Evolutionary conservation across 2,113 vertebrate species (phyloP).

Genomic region (Erinaceus europaeus): DNA sequence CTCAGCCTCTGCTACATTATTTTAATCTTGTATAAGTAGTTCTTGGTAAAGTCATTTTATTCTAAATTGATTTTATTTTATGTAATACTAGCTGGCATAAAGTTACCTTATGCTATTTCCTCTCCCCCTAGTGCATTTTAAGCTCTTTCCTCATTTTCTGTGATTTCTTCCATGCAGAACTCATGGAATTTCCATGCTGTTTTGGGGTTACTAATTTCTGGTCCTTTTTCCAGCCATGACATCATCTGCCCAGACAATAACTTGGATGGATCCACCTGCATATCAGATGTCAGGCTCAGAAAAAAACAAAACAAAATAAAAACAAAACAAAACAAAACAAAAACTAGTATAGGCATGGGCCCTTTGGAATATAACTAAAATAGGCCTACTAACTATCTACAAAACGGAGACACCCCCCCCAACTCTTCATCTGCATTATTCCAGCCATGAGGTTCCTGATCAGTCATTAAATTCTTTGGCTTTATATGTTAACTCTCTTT

Average conservation of each 20-base stretch:
- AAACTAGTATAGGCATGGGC: too few relatives aligned
- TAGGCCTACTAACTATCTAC: too few relatives aligned
- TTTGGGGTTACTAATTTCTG: background rate
- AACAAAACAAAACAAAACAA: too few relatives aligned
- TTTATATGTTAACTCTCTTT: too few relatives aligned
- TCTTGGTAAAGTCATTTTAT: constrained; percentile 56
- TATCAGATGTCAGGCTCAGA: too few relatives aligned
- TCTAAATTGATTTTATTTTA: constrained; percentile 54
- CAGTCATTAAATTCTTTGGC: too few relatives aligned
- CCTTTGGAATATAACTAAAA: too few relatives aligned
- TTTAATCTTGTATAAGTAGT: constrained; percentile 57
- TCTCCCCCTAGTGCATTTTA: background rate
- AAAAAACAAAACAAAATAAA: too few relatives aligned
- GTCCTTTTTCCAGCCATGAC: background rate
- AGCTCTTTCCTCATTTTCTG: background rate
- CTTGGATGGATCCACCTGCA: too few relatives aligned
- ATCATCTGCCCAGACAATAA: background rate
- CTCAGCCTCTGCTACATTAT: constrained; percentile 47
- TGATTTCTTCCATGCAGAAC: background rate
- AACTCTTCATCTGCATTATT: too few relatives aligned
- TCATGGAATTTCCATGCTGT: background rate
- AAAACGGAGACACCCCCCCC: too few relatives aligned
- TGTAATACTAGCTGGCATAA: background rate
- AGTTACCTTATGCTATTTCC: background rate
- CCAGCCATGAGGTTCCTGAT: too few relatives aligned